These are phyloP conservation scores for Prietella phreatophila DNA, from an alignment of 2,113 vertebrate genomes.

Conservation along the genomic window DNA sequence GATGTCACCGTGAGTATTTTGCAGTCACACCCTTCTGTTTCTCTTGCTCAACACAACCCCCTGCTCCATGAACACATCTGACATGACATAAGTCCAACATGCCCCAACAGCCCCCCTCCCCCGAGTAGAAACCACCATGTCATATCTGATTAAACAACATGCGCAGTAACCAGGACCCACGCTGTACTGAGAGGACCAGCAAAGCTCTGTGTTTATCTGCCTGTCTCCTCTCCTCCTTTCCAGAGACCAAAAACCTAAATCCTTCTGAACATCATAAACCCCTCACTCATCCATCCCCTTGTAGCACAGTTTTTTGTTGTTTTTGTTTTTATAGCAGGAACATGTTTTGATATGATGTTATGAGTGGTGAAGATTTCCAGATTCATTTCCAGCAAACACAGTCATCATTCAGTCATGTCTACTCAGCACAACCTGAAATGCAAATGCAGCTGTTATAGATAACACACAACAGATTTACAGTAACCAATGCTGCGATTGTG, in stretches of 20 bases:
- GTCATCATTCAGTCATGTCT: not conserved
- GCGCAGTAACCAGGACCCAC: slow-evolving; percentile 53
- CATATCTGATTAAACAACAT: slow-evolving; percentile 61
- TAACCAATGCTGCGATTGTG: not conserved
- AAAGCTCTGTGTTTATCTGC: slow-evolving; percentile 11
- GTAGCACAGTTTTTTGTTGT: not conserved
- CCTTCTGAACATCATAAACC: not conserved
- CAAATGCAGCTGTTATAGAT: not conserved
- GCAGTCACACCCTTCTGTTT: slow-evolving; percentile 61
- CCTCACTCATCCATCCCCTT: not conserved
- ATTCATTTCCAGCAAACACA: not conserved
- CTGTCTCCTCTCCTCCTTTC: not conserved
- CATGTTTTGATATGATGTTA: not conserved
- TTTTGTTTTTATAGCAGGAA: not conserved
- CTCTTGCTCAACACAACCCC: slow-evolving; percentile 27
- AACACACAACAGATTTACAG: not conserved
- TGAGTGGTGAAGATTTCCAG: not conserved
- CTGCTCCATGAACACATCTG: slow-evolving; percentile 57
- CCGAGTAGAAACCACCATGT: slow-evolving; percentile 59
- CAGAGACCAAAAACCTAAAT: not conserved
- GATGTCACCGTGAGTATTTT: slow-evolving; percentile 61
- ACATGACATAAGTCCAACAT: slow-evolving; percentile 55
- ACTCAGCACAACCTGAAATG: not conserved
- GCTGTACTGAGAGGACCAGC: slow-evolving; percentile 14
- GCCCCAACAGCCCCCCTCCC: slow-evolving; percentile 46